These are phyloP conservation scores for Eupithecia inturbata DNA, from an alignment of 2,888 invertebrate genomes.

Conservation along the genomic window DNA sequence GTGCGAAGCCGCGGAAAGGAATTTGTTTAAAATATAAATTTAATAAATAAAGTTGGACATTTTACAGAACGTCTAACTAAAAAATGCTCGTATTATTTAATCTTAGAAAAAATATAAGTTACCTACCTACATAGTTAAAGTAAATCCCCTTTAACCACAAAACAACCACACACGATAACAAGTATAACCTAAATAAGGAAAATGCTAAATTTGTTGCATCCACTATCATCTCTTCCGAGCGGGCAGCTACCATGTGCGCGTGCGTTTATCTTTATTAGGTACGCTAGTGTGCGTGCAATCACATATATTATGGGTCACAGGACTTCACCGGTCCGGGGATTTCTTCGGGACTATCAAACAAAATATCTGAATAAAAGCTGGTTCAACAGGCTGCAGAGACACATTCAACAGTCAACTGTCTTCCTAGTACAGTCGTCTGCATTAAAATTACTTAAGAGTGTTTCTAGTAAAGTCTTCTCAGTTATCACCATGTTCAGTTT, in stretches of 20 bases:
- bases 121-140: neutral
- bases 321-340: conserved; percentile 28
- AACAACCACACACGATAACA: neutral
- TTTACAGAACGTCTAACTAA: neutral
- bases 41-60: neutral
- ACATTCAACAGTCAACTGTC: conserved; percentile 20
- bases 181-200: neutral
- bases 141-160: conserved; percentile 2
- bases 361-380: conserved; percentile 23
- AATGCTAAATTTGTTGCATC: conserved; percentile 1
- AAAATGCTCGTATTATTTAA: neutral
- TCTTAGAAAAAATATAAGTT: neutral
- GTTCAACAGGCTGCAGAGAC: conserved; percentile 10
- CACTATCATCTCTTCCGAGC: neutral
- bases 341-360: conserved; percentile 19
- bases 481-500: conserved; percentile 21
- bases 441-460: neutral
- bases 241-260: neutral
- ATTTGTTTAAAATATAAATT: neutral
- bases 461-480: neutral
- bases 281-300: neutral
- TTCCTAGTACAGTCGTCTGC: neutral
- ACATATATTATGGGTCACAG: conserved; percentile 1
- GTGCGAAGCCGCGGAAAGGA: neutral
- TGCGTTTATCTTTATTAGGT: conserved; percentile 3